Conservation (phyloP, 2,888 invertebrate species). For the Biston betularia region DNA sequence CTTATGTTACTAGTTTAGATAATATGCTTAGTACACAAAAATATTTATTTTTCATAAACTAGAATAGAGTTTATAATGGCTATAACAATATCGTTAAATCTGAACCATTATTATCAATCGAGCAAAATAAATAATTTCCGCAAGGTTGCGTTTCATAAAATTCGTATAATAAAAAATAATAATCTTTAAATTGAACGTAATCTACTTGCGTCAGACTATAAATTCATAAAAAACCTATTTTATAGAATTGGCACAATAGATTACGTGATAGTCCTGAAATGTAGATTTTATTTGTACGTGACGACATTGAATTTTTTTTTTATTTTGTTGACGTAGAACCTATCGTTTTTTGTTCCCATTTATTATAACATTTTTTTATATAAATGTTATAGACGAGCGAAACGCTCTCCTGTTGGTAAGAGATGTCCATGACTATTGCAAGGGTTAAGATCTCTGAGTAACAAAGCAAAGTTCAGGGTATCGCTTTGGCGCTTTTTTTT, state of each 20-base stretch:
- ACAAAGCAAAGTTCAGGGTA: too few species aligned
- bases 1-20: too few species aligned
- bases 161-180: background rate
- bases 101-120: background rate
- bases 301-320: conserved; percentile 5
- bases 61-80: too few species aligned
- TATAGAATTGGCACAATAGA: conserved; percentile 2
- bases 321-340: background rate
- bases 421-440: background rate
- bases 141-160: conserved; percentile 9
- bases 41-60: too few species aligned
- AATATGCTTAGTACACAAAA: too few species aligned
- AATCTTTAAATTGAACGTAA: background rate
- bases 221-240: background rate
- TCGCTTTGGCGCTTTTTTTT: too few species aligned
- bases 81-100: background rate
- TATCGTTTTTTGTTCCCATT: background rate
- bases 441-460: background rate
- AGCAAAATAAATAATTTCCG: conserved; percentile 8
- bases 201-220: background rate
- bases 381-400: background rate
- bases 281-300: conserved; percentile 5
- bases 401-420: too few species aligned
- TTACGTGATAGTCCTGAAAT: conserved; percentile 16
- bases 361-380: background rate